phyloP scores from a whole-genome alignment of 2,113 vertebrate genomes.

The Alosa alosa region DNA sequence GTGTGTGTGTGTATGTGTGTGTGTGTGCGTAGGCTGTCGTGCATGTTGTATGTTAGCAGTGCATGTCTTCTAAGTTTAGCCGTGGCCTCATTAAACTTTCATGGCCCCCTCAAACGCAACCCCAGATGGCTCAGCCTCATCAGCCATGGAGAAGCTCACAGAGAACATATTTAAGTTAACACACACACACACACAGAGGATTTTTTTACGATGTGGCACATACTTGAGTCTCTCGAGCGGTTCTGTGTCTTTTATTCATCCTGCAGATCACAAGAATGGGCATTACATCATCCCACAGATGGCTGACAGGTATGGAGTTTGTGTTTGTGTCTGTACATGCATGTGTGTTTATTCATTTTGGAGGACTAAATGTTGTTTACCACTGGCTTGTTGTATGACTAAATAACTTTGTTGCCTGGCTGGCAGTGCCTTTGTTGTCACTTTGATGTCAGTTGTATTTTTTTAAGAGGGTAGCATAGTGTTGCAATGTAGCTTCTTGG shows the following conservation, averaged over 20 bases:
- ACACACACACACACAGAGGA: neutral
- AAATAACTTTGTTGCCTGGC: neutral
- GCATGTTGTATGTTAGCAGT: slow-evolving; percentile 11
- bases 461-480: slow-evolving; percentile 23
- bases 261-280: slow-evolving; percentile 95
- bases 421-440: neutral
- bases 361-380: neutral
- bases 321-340: neutral
- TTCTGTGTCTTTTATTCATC: slow-evolving; percentile 1
- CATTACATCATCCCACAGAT: slow-evolving; percentile 99
- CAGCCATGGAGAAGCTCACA: neutral
- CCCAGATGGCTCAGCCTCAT: slow-evolving; percentile 7
- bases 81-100: slow-evolving; percentile 8
- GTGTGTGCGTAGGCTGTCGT: neutral
- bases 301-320: slow-evolving; percentile 90
- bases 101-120: neutral
- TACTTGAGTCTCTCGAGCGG: neutral
- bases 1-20: neutral
- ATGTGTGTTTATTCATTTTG: neutral
- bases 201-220: neutral
- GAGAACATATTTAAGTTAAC: neutral
- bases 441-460: neutral
- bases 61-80: slow-evolving; percentile 16
- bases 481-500: slow-evolving; percentile 51
- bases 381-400: neutral